Base-by-base conservation (phyloP, 2,797 vertebrate genomes). In the Mallotus villosus region DNA sequence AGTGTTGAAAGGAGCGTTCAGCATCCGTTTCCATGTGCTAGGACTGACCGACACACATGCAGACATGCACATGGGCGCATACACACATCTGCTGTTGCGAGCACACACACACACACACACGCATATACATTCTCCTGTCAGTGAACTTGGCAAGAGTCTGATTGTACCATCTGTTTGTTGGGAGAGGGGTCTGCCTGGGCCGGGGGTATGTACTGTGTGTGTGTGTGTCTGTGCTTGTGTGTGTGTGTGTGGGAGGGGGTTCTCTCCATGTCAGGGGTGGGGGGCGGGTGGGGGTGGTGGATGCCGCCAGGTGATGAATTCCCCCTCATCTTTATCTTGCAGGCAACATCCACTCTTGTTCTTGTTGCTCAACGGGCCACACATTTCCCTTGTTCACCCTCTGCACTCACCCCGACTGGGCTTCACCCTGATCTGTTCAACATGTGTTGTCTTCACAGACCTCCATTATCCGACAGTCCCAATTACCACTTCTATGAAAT, bases 281-380 rank as follows among this genome's bases (percentile, higher is more conserved):
- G 14, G 46, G 14, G 2, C 7, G 46, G 14, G 46, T 86, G 83
- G 81, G 80, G 62, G 74, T 83, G 61, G 65, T 87, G 73, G 91
- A 91, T 89, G 85, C 83, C 91, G 83, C 86, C 88, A 90, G 91
- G 83, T 84, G 87, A 91, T 90, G 88, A 88, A 82, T 90, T 92
- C 89, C 87, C 89, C 85, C 86, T 78, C 83, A 89, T 89, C 86
- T 89, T 87, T 86, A 88, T 89, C 86, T 90, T 82, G 77, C 86
- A 87, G 86, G 87, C 88, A 82, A 78, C 73, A 81, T 84, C 84
- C 4, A 21, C 17, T 21, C 19, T 55, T 22, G 81, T 84, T 8
- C 29, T n/a, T 41, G 27, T n/a, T 41, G 27, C 49, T 51, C 21
- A 8, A 46, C 12, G 11, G 37, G 11, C 37, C 63, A 49, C 55